Base-by-base conservation (phyloP, 2,888 invertebrate species). In the Tenthredo notha region DNA sequence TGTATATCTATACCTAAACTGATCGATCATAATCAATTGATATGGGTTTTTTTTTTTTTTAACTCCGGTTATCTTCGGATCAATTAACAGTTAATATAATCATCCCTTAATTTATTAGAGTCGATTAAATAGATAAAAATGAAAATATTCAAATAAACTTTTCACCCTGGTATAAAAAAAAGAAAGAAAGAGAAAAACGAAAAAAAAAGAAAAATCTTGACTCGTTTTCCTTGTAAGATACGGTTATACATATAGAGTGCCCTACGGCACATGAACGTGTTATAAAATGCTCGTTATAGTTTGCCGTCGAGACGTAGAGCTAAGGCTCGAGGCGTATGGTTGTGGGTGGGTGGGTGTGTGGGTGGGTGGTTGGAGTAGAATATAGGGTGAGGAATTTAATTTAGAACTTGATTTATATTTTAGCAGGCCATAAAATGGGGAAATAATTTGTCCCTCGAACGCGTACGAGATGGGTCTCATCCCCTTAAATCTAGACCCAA, bases 341-440 rank as follows among this genome's bases (percentile, higher is more conserved):
- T 33, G 29, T 2, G 5, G 33, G 2, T 4, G 18, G 29, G 33
- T 54, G 37, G 37, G 37, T 37, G 29, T 33, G 29, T 2, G 5
- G 33, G 2, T 4, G 18, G 29, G 33, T 54, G 50, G 72, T 33
- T 10, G 21, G 21, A 12, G 43, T n/a, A n/a, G n/a, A n/a, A n/a
- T n/a, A 7, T n/a, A 65, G 47, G 67, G 83, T 61, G 65, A 33
- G 83, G 83, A 83, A 92, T 92, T 92, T 92, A 92, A 92, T 92
- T 92, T 92, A 92, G 92, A 92, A 92, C 92, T 92, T 92, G 92
- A 92, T 92, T 92, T 92, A 92, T 92, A 92, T 92, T 92, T 92
- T 92, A 92, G 92, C 92, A 88, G 91, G 90, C 90, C 91, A 92
- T 92, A 92, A 92, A 92, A 92, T 92, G 92, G 92, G 91, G 92